A percentile compares a stretch with the other conserved stretches of the same genome.
Evolutionary conservation across 2,888 invertebrate species (phyloP).

Genomic region (Heliconius cydno): DNA sequence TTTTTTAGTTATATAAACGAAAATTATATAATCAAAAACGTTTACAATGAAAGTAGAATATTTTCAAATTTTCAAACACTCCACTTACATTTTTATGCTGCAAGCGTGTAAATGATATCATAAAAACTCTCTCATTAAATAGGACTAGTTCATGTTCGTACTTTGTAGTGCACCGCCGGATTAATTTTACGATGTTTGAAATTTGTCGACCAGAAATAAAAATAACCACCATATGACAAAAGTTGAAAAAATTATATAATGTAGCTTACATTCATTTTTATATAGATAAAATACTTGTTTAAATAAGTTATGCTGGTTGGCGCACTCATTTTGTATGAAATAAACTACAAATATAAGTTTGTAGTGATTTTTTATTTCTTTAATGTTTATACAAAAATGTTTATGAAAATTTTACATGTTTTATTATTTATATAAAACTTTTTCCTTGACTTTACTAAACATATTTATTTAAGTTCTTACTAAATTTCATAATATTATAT

Average conservation of each 20-base stretch:
- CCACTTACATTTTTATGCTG: constrained; percentile 31
- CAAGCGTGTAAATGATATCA: constrained; percentile 42
- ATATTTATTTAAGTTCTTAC: too few species aligned
- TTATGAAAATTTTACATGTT: too few species aligned
- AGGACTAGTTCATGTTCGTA: constrained; percentile 38
- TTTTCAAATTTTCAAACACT: constrained; percentile 30
- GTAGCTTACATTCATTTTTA: not conserved
- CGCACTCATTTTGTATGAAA: too few species aligned
- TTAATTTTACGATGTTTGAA: constrained; percentile 35
- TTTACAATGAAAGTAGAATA: constrained; percentile 23
- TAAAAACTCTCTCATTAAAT: constrained; percentile 45
- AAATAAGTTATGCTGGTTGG: too few species aligned
- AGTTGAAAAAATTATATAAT: not conserved
- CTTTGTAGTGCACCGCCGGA: constrained; percentile 42
- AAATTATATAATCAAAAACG: constrained; percentile 10
- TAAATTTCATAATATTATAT: too few species aligned
- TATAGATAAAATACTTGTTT: too few species aligned
- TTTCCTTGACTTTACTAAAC: too few species aligned
- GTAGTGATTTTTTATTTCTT: too few species aligned
- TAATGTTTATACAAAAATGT: too few species aligned
- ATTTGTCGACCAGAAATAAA: constrained; percentile 12
- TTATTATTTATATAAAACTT: too few species aligned
- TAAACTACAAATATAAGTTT: too few species aligned
- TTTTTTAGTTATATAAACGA: not conserved
- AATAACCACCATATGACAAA: not conserved